Conservation (phyloP, 2,113 vertebrate genomes). For the Pyrgilauda ruficollis region DNA sequence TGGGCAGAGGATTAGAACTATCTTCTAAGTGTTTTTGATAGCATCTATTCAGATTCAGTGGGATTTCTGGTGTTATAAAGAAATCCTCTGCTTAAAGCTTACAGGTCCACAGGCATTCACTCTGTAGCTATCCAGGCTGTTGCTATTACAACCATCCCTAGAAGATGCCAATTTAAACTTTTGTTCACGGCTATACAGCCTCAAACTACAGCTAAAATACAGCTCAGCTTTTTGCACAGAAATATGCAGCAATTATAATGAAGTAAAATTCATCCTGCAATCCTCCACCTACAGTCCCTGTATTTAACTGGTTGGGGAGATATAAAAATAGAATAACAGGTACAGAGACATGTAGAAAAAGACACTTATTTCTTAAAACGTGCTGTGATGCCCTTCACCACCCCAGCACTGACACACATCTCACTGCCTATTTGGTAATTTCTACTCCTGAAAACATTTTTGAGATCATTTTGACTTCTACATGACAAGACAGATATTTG, state of each 20-base stretch:
- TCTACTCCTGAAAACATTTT: too few relatives aligned
- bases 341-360: not conserved
- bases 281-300: not conserved
- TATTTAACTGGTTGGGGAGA: not conserved
- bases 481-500: not conserved
- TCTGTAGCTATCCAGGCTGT: not conserved
- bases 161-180: not conserved
- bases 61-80: not conserved
- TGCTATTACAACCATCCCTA: not conserved
- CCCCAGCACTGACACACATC: not conserved
- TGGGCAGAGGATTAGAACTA: not conserved
- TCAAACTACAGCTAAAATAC: not conserved
- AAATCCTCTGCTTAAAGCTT: not conserved
- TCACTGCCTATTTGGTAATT: not conserved
- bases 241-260: not conserved
- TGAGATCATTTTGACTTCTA: not conserved
- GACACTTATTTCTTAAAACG: not conserved
- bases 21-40: not conserved
- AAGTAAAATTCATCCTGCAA: not conserved
- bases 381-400: not conserved
- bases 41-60: not conserved
- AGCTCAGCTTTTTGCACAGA: constrained; percentile 9
- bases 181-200: not conserved
- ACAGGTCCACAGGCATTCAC: not conserved
- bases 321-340: constrained; percentile 18